Evolutionary conservation across 2,113 vertebrate species (phyloP), one percentile per base, ranked within the genome.

Genomic region (Anhinga anhinga): DNA sequence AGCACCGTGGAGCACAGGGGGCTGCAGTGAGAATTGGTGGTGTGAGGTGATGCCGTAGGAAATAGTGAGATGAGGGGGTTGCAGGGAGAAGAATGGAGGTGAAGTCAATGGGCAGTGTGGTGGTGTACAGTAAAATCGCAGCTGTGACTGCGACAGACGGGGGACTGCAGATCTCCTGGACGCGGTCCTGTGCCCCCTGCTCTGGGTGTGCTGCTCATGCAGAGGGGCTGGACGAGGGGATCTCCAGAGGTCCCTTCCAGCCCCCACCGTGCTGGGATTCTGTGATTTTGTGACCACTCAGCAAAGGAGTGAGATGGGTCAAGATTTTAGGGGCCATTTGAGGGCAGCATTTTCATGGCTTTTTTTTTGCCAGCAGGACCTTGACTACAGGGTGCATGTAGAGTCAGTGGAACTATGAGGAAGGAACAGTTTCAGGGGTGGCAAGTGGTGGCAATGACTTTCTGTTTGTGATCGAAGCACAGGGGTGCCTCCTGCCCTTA

Each of bases 1-100:
- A 49, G 32, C 27, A 14, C 34, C 2, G 0, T 1, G 0, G 72
- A 7, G 67, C 59, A 0, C 27, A 6, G 88, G 58, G 17, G 67
- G 3, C 73, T 62, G 53, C 45, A 1, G 47, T 22, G 71, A 34
- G 47, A 25, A 1, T 0, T 2, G 45, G 11, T 12, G 65, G 9
- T 8, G 79, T 3, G 58, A 61, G 62, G 29, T 13, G 84, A 42
- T 62, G 86, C 45, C n/a, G 0, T 0, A 4, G 69, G 62, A 21
- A 34, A 40, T 0, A 6, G 42, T 0, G 40, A 19, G 53, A 14
- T 38, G 22, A 17, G 34, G 38, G 76, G 58, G 34, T 0, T 18
- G 45, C 17, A 15, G 59, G 42, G 66, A 13, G 22, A 40, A 45
- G 21, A 38, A 11, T 1, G 7, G 40, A 42, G 38, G 17, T 45